These are phyloP conservation scores for Serilophus lunatus DNA, from an alignment of 2,113 vertebrate species.

Conservation along the genomic window DNA sequence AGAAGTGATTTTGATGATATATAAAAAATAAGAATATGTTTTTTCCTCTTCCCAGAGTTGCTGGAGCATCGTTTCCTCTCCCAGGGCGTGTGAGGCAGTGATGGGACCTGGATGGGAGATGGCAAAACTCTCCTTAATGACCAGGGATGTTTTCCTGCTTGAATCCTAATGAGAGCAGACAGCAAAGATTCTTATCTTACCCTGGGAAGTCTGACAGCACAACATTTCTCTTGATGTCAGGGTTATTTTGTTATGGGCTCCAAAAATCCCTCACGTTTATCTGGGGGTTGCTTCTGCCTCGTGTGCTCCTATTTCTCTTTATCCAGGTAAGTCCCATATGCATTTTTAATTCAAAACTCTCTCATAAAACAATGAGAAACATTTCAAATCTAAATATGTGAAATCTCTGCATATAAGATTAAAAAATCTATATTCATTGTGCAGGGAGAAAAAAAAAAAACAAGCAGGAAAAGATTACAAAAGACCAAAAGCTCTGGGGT, in stretches of 20 bases:
- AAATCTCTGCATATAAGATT: not conserved
- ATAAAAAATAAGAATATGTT: not conserved
- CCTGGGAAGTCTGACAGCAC: not conserved
- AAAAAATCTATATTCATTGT: conserved; percentile 46
- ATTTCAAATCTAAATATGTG: conserved; percentile 45
- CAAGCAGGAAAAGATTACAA: not conserved
- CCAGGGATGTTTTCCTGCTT: not conserved
- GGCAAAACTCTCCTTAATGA: not conserved
- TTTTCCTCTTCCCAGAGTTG: not conserved
- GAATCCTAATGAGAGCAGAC: not conserved
- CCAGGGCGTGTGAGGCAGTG: not conserved
- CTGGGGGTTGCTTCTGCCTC: not conserved
- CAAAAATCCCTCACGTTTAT: not conserved
- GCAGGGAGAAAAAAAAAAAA: not conserved
- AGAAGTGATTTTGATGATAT: not conserved
- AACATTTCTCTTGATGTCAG: not conserved
- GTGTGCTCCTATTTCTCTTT: not conserved
- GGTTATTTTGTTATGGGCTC: not conserved
- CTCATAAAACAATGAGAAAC: not conserved
- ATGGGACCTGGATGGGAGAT: conserved; percentile 40
- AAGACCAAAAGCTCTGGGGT: conserved; percentile 52
- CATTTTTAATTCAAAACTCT: conserved; percentile 5
- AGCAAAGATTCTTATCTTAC: conserved; percentile 30
- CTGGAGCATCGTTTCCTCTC: not conserved
- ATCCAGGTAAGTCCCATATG: not conserved